A percentile compares a stretch with the other conserved stretches of the same genome.
Conservation (phyloP, 2,888 invertebrate species). For the Chrysomela aeneicollis region DNA sequence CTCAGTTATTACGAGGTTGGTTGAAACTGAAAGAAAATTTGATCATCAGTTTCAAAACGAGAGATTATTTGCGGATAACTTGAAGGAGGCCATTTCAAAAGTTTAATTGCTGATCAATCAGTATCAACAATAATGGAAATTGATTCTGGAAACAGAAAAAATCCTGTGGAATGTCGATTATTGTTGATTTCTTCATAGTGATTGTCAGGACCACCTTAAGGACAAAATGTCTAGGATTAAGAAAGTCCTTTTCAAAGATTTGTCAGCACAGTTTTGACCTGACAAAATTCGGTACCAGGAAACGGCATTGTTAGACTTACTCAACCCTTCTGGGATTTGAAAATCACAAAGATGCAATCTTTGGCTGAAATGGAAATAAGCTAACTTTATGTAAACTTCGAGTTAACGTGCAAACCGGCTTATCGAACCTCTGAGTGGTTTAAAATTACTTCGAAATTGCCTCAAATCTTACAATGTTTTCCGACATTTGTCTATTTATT, state of each 20-base stretch:
- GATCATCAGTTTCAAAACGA: too few relatives aligned
- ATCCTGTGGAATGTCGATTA: neutral
- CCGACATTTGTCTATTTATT: neutral
- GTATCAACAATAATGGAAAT: too few relatives aligned
- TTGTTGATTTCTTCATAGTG: neutral
- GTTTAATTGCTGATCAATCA: too few relatives aligned
- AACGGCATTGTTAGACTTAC: conserved; percentile 23
- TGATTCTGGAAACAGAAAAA: too few relatives aligned
- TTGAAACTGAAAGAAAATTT: too few relatives aligned
- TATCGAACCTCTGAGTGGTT: conserved; percentile 10
- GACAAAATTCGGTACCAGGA: conserved; percentile 15
- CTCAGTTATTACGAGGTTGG: too few relatives aligned
- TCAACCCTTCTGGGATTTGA: conserved; percentile 25
- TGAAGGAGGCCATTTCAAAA: too few relatives aligned
- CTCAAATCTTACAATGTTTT: neutral
- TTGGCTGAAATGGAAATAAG: conserved; percentile 10
- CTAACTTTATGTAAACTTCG: conserved; percentile 29
- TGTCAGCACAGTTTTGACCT: conserved; percentile 13
- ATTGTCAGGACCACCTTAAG: conserved; percentile 10
- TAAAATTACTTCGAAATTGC: conserved; percentile 3
- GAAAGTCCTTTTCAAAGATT: conserved; percentile 13
- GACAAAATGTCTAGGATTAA: conserved; percentile 15
- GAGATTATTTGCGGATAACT: too few relatives aligned
- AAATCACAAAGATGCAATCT: conserved; percentile 34
- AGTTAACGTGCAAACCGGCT: conserved; percentile 25